These are phyloP conservation scores for Ennomos erosarius DNA, from an alignment of 2,888 invertebrate species.

Conservation along the genomic window DNA sequence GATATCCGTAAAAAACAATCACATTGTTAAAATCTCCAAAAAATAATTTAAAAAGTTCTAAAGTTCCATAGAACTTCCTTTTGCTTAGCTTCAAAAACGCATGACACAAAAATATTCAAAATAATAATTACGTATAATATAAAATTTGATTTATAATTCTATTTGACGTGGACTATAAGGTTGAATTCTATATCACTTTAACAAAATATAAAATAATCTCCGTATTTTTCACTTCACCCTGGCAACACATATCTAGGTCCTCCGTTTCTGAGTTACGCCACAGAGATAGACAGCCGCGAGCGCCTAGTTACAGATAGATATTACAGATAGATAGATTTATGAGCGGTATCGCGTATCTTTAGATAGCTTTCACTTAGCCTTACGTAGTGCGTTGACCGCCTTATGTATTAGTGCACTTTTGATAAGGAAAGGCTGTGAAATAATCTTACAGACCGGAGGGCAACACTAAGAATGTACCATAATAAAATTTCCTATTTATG, in stretches of 20 bases:
- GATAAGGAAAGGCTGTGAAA: constrained; percentile 1
- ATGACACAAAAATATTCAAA: no score
- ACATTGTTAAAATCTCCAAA: no score
- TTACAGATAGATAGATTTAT: constrained; percentile 10
- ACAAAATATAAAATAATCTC: no score
- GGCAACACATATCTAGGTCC: constrained; percentile 32
- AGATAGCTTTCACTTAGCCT: constrained; percentile 27
- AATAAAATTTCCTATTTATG: no score
- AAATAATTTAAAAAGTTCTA: background rate
- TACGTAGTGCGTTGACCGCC: constrained; percentile 11
- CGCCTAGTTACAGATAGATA: constrained; percentile 5
- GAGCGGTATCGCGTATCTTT: constrained; percentile 16
- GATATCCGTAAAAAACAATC: no score
- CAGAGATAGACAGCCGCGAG: constrained; percentile 50
- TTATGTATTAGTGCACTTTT: constrained; percentile 6
- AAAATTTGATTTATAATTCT: no score
- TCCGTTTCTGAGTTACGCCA: constrained; percentile 53
- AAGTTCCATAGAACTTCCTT: background rate
- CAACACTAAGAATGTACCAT: no score
- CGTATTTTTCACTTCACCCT: background rate
- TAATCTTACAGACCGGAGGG: no score
- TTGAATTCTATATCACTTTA: no score
- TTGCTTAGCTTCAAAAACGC: background rate
- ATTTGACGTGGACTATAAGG: no score
- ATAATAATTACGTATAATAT: no score